Conservation (phyloP, 1,140 invertebrate genomes). For the Littorina saxatilis region DNA sequence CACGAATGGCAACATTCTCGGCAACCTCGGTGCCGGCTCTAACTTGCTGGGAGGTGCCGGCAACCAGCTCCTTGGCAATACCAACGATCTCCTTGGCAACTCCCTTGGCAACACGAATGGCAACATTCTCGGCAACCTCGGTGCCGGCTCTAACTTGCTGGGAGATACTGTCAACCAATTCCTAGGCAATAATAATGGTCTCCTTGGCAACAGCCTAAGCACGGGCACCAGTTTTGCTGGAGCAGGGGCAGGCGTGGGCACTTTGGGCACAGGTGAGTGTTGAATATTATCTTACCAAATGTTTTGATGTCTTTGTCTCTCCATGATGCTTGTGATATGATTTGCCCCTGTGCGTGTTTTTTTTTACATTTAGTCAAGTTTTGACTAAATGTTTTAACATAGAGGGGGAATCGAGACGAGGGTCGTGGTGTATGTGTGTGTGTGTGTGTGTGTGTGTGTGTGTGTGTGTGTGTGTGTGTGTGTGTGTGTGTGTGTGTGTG, state of each 20-base stretch:
- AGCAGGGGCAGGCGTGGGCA: no score
- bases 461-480: no score
- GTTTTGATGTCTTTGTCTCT: not conserved
- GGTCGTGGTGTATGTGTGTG: no score
- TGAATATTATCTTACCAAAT: not conserved
- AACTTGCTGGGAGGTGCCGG: not conserved
- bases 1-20: not conserved
- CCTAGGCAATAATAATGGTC: not conserved
- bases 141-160: not conserved
- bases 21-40: not conserved
- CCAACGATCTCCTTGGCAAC: conserved; percentile 2
- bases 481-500: no score
- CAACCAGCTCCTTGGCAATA: not conserved
- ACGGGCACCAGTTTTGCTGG: no score
- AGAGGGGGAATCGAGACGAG: no score
- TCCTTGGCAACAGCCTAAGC: not conserved
- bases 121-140: not conserved
- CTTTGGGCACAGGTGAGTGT: no score
- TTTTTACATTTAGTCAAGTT: no score
- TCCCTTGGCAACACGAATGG: not conserved
- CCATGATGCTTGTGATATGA: not conserved
- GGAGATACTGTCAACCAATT: not conserved
- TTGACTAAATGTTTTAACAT: no score
- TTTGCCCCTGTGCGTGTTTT: not conserved
- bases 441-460: not conserved